These are phyloP conservation scores for Pollenia amentaria DNA, from an alignment of 2,888 invertebrate species.

Conservation along the genomic window DNA sequence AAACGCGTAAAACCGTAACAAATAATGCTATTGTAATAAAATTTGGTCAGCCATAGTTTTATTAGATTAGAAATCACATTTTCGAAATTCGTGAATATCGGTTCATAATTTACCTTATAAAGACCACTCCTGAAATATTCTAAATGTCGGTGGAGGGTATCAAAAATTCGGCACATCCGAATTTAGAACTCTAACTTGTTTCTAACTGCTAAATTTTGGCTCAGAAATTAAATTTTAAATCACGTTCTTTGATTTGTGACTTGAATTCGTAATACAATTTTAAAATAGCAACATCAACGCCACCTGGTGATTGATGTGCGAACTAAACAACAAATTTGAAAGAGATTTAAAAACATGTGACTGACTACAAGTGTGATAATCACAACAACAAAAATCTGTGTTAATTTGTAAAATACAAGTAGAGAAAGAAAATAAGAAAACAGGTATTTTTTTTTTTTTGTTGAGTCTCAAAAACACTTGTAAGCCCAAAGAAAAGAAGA, in stretches of 20 bases:
- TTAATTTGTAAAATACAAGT: conserved; percentile 50
- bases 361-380: conserved; percentile 64
- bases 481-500: conserved; percentile 28
- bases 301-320: conserved; percentile 6
- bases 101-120: too few species aligned
- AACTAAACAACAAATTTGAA: not conserved
- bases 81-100: too few species aligned
- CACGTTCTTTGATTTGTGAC: not conserved
- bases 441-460: conserved; percentile 61
- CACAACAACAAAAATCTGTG: conserved; percentile 57
- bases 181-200: too few species aligned
- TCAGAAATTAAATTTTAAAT: too few species aligned
- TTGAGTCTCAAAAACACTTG: conserved; percentile 35
- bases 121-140: too few species aligned
- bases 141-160: too few species aligned
- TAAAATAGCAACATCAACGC: conserved; percentile 1
- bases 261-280: not conserved
- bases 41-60: too few species aligned
- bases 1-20: too few species aligned
- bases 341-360: conserved; percentile 17
- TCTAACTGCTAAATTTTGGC: too few species aligned
- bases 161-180: too few species aligned
- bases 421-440: conserved; percentile 44
- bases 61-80: too few species aligned
- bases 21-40: too few species aligned